These are phyloP conservation scores for Triops longicaudatus DNA, from an alignment of 1,140 invertebrate species.

Conservation along the genomic window DNA sequence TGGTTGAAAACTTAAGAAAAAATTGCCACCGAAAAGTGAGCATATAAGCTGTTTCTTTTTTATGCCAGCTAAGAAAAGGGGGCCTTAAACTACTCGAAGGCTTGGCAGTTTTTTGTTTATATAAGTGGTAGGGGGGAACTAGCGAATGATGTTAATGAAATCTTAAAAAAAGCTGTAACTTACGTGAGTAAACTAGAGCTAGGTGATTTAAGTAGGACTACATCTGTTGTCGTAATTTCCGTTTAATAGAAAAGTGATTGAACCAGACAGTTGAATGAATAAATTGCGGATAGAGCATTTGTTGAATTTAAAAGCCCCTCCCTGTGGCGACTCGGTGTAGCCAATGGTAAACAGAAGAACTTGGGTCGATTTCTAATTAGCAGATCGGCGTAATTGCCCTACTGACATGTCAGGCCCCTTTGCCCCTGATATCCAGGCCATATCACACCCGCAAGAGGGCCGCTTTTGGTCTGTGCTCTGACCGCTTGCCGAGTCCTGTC, in stretches of 20 bases:
- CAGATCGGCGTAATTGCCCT: slow-evolving; percentile 14
- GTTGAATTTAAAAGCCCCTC: background rate
- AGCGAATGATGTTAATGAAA: too few relatives aligned
- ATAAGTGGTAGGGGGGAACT: too few relatives aligned
- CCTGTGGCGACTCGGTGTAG: background rate
- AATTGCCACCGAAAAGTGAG: background rate
- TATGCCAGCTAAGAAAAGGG: too few relatives aligned
- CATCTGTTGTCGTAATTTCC: background rate
- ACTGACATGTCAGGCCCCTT: slow-evolving; percentile 8
- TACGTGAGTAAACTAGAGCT: background rate
- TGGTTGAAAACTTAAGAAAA: background rate
- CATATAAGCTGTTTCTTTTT: too few relatives aligned
- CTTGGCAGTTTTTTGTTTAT: too few relatives aligned
- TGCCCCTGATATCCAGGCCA: slow-evolving; percentile 10
- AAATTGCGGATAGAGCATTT: background rate
- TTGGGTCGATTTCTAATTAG: slow-evolving; percentile 15
- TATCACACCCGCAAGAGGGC: slow-evolving; percentile 3
- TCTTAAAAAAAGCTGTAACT: too few relatives aligned
- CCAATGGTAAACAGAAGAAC: background rate
- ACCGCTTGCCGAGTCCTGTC: background rate
- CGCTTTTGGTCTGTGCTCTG: background rate
- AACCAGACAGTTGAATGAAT: background rate
- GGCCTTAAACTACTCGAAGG: too few relatives aligned
- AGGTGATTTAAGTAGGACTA: background rate
- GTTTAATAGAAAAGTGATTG: background rate